Percentiles rank a stretch among this genome's conserved stretches.
phyloP scores from a whole-genome alignment of 2,797 vertebrate genomes.

The Eupleurogrammus muticus region DNA sequence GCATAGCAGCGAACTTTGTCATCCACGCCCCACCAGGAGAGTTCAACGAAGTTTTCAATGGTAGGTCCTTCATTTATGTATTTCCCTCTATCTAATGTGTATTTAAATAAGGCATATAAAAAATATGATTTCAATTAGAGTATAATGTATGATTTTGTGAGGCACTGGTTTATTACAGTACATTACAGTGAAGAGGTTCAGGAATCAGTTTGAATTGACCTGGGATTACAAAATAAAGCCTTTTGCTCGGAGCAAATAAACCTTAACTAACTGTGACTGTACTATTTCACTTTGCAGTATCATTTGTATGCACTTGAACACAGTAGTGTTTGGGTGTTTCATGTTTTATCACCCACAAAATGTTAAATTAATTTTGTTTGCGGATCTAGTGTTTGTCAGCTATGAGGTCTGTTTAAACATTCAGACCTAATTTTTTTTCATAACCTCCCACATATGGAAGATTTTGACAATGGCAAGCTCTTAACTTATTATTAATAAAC shows the following conservation, averaged over 20 bases:
- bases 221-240: background rate
- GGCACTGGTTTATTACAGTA: too few species aligned
- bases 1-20: slow-evolving; percentile 96
- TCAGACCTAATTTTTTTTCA: too few species aligned
- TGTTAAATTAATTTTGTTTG: too few species aligned
- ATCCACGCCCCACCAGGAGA: slow-evolving; percentile 97
- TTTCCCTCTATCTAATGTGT: background rate
- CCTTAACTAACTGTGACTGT: too few species aligned
- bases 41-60: slow-evolving; percentile 98
- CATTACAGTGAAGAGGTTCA: too few species aligned
- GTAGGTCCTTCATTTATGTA: slow-evolving; percentile 78
- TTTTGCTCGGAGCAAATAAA: too few species aligned
- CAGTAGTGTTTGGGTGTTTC: too few species aligned
- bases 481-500: background rate
- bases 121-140: background rate
- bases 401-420: background rate
- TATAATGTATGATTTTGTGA: background rate
- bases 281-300: too few species aligned
- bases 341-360: too few species aligned
- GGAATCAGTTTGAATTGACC: too few species aligned
- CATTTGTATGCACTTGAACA: too few species aligned
- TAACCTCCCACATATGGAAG: too few species aligned
- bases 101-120: background rate
- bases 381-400: background rate
- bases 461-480: background rate